Conservation (phyloP, 2,797 vertebrate genomes). For the Spheniscus humboldti region DNA sequence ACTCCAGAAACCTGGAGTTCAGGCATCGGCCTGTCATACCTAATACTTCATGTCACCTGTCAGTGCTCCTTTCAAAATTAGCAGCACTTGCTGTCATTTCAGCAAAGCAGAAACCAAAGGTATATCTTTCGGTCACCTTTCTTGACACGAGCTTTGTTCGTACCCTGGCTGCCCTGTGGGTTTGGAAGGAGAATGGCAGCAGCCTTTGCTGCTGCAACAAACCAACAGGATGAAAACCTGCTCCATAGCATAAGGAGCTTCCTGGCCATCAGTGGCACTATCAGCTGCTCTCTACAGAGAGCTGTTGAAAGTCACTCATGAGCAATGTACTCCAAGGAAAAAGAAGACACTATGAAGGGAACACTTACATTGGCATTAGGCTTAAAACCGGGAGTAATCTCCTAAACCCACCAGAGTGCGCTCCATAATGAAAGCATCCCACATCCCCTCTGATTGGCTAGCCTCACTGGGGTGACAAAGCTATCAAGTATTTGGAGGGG, state of each 20-base stretch:
- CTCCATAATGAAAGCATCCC: not conserved
- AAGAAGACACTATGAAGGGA: not conserved
- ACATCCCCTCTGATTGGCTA: not conserved
- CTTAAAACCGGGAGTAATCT: not conserved
- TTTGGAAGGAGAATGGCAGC: not conserved
- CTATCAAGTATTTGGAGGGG: not conserved
- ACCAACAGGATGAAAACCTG: not conserved
- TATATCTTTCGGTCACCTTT: not conserved
- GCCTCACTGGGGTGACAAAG: not conserved
- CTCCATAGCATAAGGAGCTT: not conserved
- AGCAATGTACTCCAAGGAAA: not conserved
- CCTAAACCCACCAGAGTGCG: not conserved
- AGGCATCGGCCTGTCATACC: not conserved
- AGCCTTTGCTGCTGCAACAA: not conserved
- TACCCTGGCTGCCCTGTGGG: too few species aligned
- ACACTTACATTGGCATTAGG: not conserved
- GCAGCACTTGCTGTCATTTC: not conserved
- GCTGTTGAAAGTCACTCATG: not conserved
- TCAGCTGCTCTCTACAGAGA: not conserved
- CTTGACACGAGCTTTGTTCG: not conserved
- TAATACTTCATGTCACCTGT: too few species aligned
- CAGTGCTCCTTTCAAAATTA: not conserved
- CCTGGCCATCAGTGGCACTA: not conserved
- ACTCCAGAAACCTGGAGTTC: not conserved
- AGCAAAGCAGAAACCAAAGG: not conserved